Evolutionary conservation across 2,113 vertebrate species (phyloP), one percentile per base, ranked within the genome.

Genomic region (Cottus gobio): DNA sequence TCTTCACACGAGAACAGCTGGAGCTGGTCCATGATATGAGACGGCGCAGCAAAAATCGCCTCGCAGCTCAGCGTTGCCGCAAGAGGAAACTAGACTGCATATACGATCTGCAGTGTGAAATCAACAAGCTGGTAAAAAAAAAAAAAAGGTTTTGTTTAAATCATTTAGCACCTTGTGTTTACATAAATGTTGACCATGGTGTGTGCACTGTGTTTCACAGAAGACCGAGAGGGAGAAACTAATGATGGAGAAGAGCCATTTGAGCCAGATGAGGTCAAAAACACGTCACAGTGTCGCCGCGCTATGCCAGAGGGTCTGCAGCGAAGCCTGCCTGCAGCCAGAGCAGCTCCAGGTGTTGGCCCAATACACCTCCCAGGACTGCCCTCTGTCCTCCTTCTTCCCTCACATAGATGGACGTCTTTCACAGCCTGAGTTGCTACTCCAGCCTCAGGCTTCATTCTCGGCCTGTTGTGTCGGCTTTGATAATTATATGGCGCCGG

Each of bases 71-170:
- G 58, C 97, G 97, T 31, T 99, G 98, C 87, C 97, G 98, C 75
- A 99, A 99, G 90, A 95, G 97, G 73, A 99, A 99, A 58, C 95
- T 99, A 0, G 98, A 99, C 90, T 99, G 97, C 86, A 98, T 99
- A 61, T 95, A 97, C 61, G 98, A 97, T 70, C 96, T 99, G 56
- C 97, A 99, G 85, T 96, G 95, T 64, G 98, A 99, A 93, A 99
- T 99, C 69, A 94, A 96, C 86, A 98, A 97, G 75, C 95, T 99
- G 96, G 98, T 99, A 91, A 80, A 95, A 91, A 80, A 80, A 95
- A 91, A 80, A 95, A 85, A 89, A 75, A 94, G 2, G 34, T 16
- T 34, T 44, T 34, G 8, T 26, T 50, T 7, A 1, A 31, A 52
- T 20, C 3, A 15, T 16, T 0, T 48, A 60, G 7, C 5, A 0